These are phyloP conservation scores for Oreochromis tanganicae DNA, from an alignment of 2,113 vertebrate genomes.

Conservation along the genomic window DNA sequence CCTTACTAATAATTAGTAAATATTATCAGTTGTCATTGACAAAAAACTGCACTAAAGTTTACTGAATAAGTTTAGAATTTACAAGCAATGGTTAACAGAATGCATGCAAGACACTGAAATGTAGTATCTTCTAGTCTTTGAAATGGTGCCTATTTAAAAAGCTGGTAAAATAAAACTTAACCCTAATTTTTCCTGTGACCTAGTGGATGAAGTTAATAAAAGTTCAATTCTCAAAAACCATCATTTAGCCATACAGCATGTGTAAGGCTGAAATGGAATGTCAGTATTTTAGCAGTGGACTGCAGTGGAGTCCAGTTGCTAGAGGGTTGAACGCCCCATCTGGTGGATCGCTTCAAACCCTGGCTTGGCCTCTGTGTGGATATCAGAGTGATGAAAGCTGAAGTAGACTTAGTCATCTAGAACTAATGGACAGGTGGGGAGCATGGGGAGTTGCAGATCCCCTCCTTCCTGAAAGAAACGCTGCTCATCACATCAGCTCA, in stretches of 20 bases:
- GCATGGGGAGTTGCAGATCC: slow-evolving; percentile 31
- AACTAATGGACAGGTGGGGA: slow-evolving; percentile 67
- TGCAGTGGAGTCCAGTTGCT: slow-evolving; percentile 4
- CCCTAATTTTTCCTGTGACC: not conserved
- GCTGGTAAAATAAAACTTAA: not conserved
- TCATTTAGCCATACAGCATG: not conserved
- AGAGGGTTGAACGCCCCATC: not conserved
- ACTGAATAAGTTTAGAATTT: not conserved
- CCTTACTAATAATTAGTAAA: not conserved
- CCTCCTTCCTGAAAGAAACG: not conserved
- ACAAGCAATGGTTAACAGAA: not conserved
- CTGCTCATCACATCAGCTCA: not conserved
- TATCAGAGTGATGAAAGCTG: slow-evolving; percentile 58
- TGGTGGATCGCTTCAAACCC: slow-evolving; percentile 42
- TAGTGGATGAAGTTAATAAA: not conserved
- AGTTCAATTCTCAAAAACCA: not conserved
- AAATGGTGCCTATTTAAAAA: not conserved
- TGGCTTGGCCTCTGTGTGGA: slow-evolving; percentile 32
- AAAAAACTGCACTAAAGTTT: not conserved
- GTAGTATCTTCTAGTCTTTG: not conserved
- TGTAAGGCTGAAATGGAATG: not conserved
- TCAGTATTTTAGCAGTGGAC: not conserved
- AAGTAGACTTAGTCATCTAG: slow-evolving; percentile 43
- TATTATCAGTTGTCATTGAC: not conserved
- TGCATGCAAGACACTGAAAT: not conserved